Percentiles rank a stretch among this genome's conserved stretches.
These are phyloP conservation scores for Zhengitettix transpicula DNA, from an alignment of 2,888 invertebrate species.

Conservation along the genomic window DNA sequence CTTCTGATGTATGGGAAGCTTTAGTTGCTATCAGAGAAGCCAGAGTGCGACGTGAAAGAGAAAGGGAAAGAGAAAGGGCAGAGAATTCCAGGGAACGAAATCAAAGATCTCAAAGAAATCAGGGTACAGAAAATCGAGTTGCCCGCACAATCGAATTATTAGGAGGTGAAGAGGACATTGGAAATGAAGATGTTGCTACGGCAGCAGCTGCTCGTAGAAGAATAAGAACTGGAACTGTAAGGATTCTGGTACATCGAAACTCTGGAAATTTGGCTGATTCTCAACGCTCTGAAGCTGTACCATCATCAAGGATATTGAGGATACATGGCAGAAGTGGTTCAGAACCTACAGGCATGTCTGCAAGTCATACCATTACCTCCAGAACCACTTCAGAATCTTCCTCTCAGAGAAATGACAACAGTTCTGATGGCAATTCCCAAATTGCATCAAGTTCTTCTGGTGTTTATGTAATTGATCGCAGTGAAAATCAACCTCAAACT, in stretches of 20 bases:
- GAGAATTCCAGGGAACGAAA: neutral
- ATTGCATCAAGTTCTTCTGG: neutral
- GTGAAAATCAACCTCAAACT: neutral
- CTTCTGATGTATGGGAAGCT: conserved; percentile 49
- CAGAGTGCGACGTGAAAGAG: conserved; percentile 23
- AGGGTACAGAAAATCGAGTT: neutral
- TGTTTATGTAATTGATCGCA: too few species aligned
- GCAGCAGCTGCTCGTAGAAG: neutral
- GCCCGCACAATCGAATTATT: neutral
- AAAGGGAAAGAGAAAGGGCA: conserved; percentile 5
- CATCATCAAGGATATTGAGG: neutral
- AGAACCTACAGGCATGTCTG: neutral
- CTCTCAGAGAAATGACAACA: neutral
- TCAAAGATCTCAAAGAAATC: neutral
- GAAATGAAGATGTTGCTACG: neutral
- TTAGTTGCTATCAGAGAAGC: conserved; percentile 46
- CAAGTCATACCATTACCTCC: neutral
- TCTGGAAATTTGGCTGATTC: neutral
- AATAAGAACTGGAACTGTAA: neutral
- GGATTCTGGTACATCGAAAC: neutral
- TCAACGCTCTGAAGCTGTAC: neutral
- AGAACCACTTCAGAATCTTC: neutral
- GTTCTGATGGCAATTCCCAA: neutral
- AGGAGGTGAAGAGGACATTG: neutral
- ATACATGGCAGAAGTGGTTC: neutral